Conservation (phyloP, 2,113 vertebrate species). For the Microtus ochrogaster region DNA sequence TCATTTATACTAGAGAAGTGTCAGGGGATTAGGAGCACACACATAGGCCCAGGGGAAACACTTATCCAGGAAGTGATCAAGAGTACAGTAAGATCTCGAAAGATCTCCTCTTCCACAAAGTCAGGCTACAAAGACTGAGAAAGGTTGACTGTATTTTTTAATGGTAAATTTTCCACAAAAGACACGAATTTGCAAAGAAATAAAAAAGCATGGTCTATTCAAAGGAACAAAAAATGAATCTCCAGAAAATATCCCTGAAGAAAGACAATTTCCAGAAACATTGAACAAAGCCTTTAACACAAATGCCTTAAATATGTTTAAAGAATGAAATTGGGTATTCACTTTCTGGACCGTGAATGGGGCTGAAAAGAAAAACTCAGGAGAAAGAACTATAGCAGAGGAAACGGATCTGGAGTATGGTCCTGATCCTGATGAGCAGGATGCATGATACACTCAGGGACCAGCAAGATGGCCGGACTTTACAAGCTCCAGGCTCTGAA, state of each 20-base stretch:
- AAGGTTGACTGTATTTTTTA: neutral
- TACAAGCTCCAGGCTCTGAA: neutral
- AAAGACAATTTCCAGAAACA: neutral
- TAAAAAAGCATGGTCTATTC: neutral
- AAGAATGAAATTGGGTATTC: neutral
- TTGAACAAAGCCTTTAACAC: neutral
- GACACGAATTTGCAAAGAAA: neutral
- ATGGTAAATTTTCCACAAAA: neutral
- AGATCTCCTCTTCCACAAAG: neutral
- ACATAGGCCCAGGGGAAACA: neutral
- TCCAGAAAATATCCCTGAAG: neutral
- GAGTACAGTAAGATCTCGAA: neutral
- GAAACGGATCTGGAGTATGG: neutral
- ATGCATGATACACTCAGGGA: too few relatives aligned
- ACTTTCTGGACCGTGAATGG: neutral
- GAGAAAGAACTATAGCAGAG: neutral
- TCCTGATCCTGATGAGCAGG: too few relatives aligned
- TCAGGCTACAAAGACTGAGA: neutral
- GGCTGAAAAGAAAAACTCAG: neutral
- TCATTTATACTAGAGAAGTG: neutral
- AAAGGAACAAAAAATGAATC: neutral
- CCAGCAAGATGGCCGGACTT: neutral
- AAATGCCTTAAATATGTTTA: neutral
- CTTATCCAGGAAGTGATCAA: neutral
- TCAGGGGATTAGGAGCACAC: rapidly evolving